These are phyloP conservation scores for Cheirogaleus major DNA, from an alignment of 2,797 vertebrate species.

Conservation along the genomic window DNA sequence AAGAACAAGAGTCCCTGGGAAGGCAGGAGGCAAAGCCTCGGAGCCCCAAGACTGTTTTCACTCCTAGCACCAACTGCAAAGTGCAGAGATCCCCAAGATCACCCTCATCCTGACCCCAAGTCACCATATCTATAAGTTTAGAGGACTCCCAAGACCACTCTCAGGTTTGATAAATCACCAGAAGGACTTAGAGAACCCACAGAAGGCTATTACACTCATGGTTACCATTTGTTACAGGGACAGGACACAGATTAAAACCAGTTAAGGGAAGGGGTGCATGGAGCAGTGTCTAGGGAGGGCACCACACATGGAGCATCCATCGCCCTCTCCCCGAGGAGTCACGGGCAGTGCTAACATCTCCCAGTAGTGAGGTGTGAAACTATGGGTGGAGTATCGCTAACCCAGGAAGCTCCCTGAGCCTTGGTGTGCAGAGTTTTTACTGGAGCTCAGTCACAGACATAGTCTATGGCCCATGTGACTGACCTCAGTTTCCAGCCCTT, in stretches of 20 bases:
- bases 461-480: not conserved
- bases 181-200: not conserved
- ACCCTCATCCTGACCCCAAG: not conserved
- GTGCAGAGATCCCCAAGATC: not conserved
- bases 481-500: not conserved
- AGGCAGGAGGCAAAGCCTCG: not conserved
- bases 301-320: not conserved
- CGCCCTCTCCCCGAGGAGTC: not conserved
- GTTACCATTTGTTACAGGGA: not conserved
- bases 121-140: not conserved
- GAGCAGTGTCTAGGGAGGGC: not conserved
- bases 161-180: not conserved
- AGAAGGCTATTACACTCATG: not conserved
- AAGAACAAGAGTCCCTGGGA: not conserved
- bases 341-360: too few species aligned
- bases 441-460: not conserved
- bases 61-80: too few species aligned
- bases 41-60: too few species aligned
- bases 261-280: not conserved
- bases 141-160: not conserved
- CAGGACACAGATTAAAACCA: not conserved
- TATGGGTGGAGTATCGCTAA: not conserved
- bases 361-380: not conserved
- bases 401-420: not conserved
- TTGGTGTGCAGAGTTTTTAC: not conserved